Evolutionary conservation across 37 sponge, comb jelly and placozoan genomes (phyloP), one percentile per base, ranked within the genome.

Genomic region (Ianthella basta): DNA sequence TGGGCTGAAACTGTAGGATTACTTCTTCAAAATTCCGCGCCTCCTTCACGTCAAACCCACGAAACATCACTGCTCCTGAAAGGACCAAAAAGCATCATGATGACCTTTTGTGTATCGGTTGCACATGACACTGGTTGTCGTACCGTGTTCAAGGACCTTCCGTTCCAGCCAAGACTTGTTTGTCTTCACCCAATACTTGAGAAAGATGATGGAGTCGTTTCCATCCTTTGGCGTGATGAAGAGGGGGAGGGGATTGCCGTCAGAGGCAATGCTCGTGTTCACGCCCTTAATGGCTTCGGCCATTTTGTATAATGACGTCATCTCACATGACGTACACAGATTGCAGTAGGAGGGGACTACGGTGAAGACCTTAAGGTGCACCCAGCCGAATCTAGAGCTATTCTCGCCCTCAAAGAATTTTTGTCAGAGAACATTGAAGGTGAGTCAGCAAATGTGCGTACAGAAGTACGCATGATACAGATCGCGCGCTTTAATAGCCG

Each of bases 1-100:
- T 63, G 16, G 86, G 86, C 35, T 88, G 63, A 65, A 59, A 85
- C 27, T 80, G 32, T 29, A 80, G 89, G 21, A 92, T 60, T 0
- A 80, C 73, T 8, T 37, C 56, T 73, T 92, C 80, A 72, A 92
- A 92, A 27, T 92, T 80, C 1, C 55, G 24, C 0, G 79, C 89
- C 24, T 73, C 68, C 23, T 61, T 44, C 53, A 92, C 77, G 15
- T 32, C 60, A 56, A 92, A 92, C 0, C 89, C 92, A 8, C 86
- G 79, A 53, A 92, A 89, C 80, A 88, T 34, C 25, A 92, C 56
- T 6, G 92, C 92, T 41, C 92, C 92, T 92, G 75, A 0, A 53
- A 40, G 27, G 4, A 53, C 18, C 65, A 63, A 10, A 63, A 63
- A 2, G 8, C 24, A 29, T 63, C 24, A 24, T 10, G 65, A 13